A percentile compares a stretch with the other conserved stretches of the same genome.
Conservation (phyloP, 2,888 invertebrate species). For the Pollenia labialis region DNA sequence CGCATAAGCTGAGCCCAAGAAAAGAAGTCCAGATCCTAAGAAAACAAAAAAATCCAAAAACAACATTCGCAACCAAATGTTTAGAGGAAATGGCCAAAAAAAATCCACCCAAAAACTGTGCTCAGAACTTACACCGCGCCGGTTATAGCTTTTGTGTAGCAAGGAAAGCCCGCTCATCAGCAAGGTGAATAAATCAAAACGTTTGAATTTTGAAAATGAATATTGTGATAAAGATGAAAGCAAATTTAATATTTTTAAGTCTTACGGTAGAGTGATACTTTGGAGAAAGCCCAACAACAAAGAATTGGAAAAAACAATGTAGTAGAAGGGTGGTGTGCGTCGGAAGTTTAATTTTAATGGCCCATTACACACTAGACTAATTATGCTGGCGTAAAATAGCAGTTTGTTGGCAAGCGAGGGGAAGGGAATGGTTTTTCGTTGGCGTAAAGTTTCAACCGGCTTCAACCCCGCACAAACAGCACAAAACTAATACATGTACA, state of each 20-base stretch:
- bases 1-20: constrained; percentile 11
- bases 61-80: constrained; percentile 1
- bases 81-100: constrained; percentile 8
- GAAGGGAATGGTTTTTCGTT: no score
- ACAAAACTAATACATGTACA: no score
- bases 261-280: not conserved
- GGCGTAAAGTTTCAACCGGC: no score
- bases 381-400: no score
- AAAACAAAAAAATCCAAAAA: constrained; percentile 28
- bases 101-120: constrained; percentile 45
- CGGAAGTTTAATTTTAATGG: not conserved
- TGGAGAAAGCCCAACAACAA: constrained; percentile 47
- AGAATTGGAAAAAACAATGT: constrained; percentile 12
- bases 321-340: not conserved
- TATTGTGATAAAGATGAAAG: not conserved
- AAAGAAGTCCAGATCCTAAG: constrained; percentile 5
- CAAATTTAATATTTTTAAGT: constrained; percentile 31
- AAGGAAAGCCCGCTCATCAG: constrained; percentile 20
- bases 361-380: no score
- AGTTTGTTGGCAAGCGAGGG: no score
- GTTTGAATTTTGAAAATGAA: constrained; percentile 3
- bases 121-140: constrained; percentile 3
- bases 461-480: no score
- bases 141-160: constrained; percentile 17
- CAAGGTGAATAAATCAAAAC: constrained; percentile 15